Base-by-base conservation (phyloP, 1,140 invertebrate species). In the Lordiphosa clarofinis region DNA sequence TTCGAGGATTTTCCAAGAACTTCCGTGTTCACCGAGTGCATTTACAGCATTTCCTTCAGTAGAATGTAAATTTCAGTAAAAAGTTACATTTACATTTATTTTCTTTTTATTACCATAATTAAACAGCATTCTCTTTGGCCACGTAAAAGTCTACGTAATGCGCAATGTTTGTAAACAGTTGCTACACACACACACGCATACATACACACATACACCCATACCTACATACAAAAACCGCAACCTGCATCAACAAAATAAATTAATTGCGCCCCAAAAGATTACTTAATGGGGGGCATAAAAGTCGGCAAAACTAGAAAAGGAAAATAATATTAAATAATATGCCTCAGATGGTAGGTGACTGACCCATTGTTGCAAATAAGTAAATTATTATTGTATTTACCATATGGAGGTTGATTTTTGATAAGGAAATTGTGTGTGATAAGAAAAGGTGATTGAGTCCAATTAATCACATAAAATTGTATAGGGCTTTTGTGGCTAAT, bases 241-340 rank as follows among this genome's bases (percentile, higher is more conserved):
- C 65, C 65, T 68, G 43, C 65, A 68, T 43, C 65, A 68, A 68
- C 65, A 68, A 67, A 59, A 37, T 47, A 52, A 59, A 67, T 67
- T 13, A 24, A 39, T 36, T 37, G 33, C 37, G 13, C 56, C 52
- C 31, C 21, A 47, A 52, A 52, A 55, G 38, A 65, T 65, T 65
- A 50, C 44, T 57, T 39, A 65, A 55, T 49, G 15, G 24, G 13
- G 4, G 7, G 31, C 13, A 42, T 8, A n/a, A 4, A 21, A 56
- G 50, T 10, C 40, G 33, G 11, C 40, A 15, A 35, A 67, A 68
- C 55, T 59, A 53, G 56, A 31, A 50, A 52, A 11, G 11, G n/a
- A 43, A 52, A 11, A 24, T 48, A 11, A 24, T 48, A 60, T 63
- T 64, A 31, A 47, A 37, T 48, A 43, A 35, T 46, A 50, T 46